phyloP scores from a whole-genome alignment of 2,797 vertebrate genomes.

The Thaleichthys pacificus region DNA sequence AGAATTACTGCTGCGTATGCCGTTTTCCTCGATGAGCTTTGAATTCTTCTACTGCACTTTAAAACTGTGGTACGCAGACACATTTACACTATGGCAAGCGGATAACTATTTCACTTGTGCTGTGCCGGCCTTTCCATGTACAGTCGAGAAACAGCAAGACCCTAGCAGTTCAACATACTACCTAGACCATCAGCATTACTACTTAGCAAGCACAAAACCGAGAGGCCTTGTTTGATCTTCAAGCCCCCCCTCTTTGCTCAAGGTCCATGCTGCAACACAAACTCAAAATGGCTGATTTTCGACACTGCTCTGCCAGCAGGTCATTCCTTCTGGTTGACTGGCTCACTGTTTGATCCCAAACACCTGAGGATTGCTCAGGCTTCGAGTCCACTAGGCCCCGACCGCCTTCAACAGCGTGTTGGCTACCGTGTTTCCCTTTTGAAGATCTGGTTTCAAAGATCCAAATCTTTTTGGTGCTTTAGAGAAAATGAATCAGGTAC shows the following conservation, averaged over 20 bases:
- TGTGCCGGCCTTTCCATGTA: no score
- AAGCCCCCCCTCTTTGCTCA: neutral
- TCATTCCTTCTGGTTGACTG: neutral
- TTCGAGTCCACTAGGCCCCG: neutral
- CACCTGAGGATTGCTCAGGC: neutral
- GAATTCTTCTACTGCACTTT: no score
- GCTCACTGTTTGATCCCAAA: neutral
- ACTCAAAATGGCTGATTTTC: slow-evolving; percentile 28
- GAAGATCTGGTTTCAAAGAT: no score
- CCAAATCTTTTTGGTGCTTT: no score
- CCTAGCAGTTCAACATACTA: no score
- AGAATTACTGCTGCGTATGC: no score
- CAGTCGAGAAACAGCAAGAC: no score
- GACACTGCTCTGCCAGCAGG: neutral
- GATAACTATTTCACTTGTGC: no score
- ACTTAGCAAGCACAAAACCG: neutral
- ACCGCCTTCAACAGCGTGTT: neutral
- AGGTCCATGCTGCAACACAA: slow-evolving; percentile 6
- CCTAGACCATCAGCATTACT: neutral
- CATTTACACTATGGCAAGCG: no score
- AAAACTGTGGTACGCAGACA: no score
- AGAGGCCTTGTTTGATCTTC: neutral
- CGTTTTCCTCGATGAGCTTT: no score
- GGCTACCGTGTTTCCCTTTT: neutral
- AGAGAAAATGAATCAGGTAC: no score